Base-by-base conservation (phyloP, 2,113 vertebrate genomes). In the Sceloporus undulatus region DNA sequence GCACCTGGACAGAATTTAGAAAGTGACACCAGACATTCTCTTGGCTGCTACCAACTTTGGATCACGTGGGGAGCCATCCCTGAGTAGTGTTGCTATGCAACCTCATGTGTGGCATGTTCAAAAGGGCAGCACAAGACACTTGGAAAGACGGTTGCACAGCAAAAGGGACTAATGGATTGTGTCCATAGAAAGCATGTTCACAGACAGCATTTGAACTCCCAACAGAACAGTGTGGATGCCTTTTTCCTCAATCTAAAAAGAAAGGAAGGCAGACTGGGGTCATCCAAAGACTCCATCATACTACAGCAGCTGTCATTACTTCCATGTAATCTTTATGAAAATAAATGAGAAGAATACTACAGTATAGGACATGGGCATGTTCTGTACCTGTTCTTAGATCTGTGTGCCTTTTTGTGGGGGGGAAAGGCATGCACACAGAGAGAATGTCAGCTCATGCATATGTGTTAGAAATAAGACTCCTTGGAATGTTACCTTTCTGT, bases 1-100 rank as follows among this genome's bases (percentile, higher is more conserved):
- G 52, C 81, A 88, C 87, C 87, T 88, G 81, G 65, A 84, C 87
- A 88, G 87, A 78, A 84, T 88, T 88, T 88, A 88, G 81, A 70
- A 83, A 84, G 87, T 84, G 87, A 59, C 87, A 88, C 73, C 62
- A 88, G 81, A 84, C 87, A 56, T 84, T 88, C 74, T 78, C 81
- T 84, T 84, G 81, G 81, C 74, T 88, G 42, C 59, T 83, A 27
- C 87, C 42, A 48, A 70, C 81, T 70, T 78, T 79, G 56, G 80
- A 78, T 88, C 81, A 84, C 62, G 5, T 78, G 66, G 34, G 48
- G 77, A 83, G 48, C 73, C 66, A 40, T 34, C 48, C 59, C 40
- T 68, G 42, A 83, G 14, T 23, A 52, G 16, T 76, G 42, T 68
- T 82, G 86, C 86, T 75, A 16, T 52, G 74, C 42, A 77, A n/a